These are phyloP conservation scores for Drymonia ruficornis DNA, from an alignment of 2,888 invertebrate genomes.

Conservation along the genomic window DNA sequence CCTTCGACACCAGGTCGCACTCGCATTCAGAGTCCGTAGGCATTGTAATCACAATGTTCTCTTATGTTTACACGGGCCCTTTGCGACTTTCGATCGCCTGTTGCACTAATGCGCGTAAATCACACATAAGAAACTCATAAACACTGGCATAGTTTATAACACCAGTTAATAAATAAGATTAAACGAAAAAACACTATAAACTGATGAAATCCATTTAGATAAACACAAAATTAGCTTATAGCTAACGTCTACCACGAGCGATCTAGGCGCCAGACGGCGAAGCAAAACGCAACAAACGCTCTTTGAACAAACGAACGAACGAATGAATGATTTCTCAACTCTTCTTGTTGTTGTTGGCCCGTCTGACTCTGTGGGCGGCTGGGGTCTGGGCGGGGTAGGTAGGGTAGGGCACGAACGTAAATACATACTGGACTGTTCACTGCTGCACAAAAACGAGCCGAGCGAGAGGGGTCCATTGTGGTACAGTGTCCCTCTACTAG, in stretches of 20 bases:
- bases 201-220: slow-evolving; percentile 45
- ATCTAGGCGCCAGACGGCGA: slow-evolving; percentile 49
- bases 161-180: slow-evolving; percentile 31
- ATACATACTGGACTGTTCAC: too few species aligned
- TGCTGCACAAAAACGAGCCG: too few species aligned
- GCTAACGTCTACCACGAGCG: slow-evolving; percentile 47
- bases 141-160: slow-evolving; percentile 56
- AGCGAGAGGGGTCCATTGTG: too few species aligned
- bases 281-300: slow-evolving; percentile 36
- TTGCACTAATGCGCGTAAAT: slow-evolving; percentile 70
- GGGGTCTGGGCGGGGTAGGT: too few species aligned
- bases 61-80: slow-evolving; percentile 70
- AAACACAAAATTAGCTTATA: slow-evolving; percentile 51
- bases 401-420: too few species aligned
- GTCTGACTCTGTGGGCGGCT: too few species aligned
- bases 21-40: slow-evolving; percentile 83
- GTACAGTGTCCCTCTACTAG: too few species aligned
- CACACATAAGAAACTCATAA: slow-evolving; percentile 47
- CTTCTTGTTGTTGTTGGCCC: too few species aligned
- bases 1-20: slow-evolving; percentile 88
- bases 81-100: slow-evolving; percentile 66
- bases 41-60: slow-evolving; percentile 68
- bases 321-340: slow-evolving; percentile 6
- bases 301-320: slow-evolving; percentile 18
- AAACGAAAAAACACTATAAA: slow-evolving; percentile 27